Evolutionary conservation across 1,140 invertebrate genomes (phyloP).

Genomic region (Calliopsis andreniformis): DNA sequence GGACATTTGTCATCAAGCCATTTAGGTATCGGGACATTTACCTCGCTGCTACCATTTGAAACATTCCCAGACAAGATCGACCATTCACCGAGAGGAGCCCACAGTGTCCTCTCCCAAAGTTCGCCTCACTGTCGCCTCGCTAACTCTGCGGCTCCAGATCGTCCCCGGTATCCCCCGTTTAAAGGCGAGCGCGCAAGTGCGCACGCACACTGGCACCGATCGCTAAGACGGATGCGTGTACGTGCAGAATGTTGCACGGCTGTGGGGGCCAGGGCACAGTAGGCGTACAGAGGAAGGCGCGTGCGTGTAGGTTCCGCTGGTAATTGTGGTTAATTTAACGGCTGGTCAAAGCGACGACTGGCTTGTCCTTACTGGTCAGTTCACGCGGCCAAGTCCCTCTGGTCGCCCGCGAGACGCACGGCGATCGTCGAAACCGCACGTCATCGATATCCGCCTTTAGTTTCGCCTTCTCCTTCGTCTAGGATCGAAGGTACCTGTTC

Average conservation of each 20-base stretch:
- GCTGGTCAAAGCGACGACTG: constrained; percentile 66
- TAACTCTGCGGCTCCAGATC: background rate
- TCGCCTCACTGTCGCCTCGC: background rate
- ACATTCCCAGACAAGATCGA: no score
- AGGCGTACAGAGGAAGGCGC: constrained; percentile 44
- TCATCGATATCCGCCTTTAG: constrained; percentile 13
- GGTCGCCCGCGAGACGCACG: constrained; percentile 11
- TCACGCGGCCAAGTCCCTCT: constrained; percentile 55
- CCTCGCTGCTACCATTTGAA: no score
- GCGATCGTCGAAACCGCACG: constrained; percentile 14
- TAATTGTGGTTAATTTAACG: constrained; percentile 78
- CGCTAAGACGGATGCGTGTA: constrained; percentile 43
- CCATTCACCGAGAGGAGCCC: no score
- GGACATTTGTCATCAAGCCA: no score
- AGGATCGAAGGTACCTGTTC: background rate
- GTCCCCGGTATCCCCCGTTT: background rate
- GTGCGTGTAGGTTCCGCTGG: constrained; percentile 61
- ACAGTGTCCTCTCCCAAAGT: background rate
- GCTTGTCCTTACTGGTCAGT: constrained; percentile 66
- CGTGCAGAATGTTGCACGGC: no score
- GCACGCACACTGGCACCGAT: background rate
- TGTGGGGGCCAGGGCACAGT: no score
- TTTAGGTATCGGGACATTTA: no score
- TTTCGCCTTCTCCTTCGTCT: background rate
- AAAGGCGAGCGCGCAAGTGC: constrained; percentile 23